Evolutionary conservation across 2,797 vertebrate genomes (phyloP).

Genomic region (Bufotes viridis): DNA sequence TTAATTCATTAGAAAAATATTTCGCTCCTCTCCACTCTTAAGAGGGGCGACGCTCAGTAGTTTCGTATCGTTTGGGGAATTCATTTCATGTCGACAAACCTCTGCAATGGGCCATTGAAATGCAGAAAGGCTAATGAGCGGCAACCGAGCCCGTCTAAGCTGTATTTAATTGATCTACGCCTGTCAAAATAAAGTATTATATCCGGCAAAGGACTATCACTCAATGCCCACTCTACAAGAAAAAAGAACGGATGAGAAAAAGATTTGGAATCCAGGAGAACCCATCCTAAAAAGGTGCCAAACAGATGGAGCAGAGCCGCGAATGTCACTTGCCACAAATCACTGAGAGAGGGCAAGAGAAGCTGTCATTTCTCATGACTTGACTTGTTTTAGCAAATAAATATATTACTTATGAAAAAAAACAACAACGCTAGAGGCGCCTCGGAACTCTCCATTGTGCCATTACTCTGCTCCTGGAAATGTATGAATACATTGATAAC

Average conservation of each 20-base stretch:
- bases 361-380: background rate
- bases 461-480: background rate
- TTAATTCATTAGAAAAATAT: conserved; percentile 46
- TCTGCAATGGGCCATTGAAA: conserved; percentile 31
- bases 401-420: background rate
- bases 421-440: background rate
- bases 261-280: background rate
- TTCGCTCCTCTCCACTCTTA: background rate
- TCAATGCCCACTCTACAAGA: background rate
- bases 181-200: conserved; percentile 38
- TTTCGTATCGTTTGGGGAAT: conserved; percentile 15
- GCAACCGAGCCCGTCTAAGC: conserved; percentile 25
- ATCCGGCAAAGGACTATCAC: background rate
- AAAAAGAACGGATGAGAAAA: background rate
- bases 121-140: conserved; percentile 24
- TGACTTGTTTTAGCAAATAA: background rate
- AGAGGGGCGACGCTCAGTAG: conserved; percentile 23
- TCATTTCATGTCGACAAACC: conserved; percentile 24
- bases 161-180: conserved; percentile 54
- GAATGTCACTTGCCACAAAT: background rate
- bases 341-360: background rate
- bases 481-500: background rate
- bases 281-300: background rate
- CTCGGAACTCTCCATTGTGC: background rate
- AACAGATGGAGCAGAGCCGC: background rate